Conservation (phyloP, 2,797 vertebrate species). For the Carapus acus region DNA sequence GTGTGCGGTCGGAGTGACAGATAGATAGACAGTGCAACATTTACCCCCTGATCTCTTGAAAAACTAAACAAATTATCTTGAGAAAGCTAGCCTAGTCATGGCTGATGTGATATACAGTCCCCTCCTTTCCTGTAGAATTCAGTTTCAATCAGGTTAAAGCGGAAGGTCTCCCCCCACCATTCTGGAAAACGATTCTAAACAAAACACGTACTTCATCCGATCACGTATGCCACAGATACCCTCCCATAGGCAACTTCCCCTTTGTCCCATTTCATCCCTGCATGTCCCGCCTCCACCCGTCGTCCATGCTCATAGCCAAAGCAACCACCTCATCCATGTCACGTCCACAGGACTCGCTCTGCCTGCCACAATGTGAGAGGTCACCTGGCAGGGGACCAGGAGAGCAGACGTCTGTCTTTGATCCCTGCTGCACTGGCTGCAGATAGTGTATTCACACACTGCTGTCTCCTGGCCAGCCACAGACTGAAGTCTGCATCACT, state of each 20-base stretch:
- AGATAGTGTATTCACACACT: slow-evolving; percentile 40
- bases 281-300: neutral
- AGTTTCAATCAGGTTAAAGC: neutral
- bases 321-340: slow-evolving; percentile 38
- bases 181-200: neutral
- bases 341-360: slow-evolving; percentile 55
- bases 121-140: neutral
- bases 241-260: neutral
- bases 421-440: slow-evolving; percentile 44
- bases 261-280: neutral
- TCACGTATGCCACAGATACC: neutral
- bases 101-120: too few species aligned
- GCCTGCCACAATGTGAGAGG: slow-evolving; percentile 52
- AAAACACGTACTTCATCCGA: neutral
- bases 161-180: neutral
- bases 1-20: too few species aligned
- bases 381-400: slow-evolving; percentile 58
- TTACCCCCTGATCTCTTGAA: too few species aligned
- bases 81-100: too few species aligned
- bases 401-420: slow-evolving; percentile 55
- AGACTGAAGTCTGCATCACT: slow-evolving; percentile 14
- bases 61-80: too few species aligned
- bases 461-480: slow-evolving; percentile 15
- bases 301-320: neutral
- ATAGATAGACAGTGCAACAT: too few species aligned